A percentile compares a stretch with the other conserved stretches of the same genome.
Evolutionary conservation across 1,140 invertebrate genomes (phyloP).

Genomic region (Cydia amplana): DNA sequence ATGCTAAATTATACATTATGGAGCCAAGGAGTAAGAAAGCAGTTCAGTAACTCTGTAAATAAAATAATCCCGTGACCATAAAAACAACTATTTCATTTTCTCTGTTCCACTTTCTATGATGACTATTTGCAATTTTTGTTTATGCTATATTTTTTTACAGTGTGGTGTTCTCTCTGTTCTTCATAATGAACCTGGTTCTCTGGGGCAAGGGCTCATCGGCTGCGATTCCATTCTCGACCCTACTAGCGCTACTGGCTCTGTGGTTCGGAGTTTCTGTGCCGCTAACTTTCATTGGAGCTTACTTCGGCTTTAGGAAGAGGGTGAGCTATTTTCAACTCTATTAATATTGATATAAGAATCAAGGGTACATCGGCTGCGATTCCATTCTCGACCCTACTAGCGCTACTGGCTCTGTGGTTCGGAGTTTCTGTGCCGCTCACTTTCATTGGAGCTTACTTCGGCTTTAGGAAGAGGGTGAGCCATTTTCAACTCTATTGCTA

Average conservation of each 20-base stretch:
- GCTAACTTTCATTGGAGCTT: slow-evolving; percentile 97
- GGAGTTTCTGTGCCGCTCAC: slow-evolving; percentile 98
- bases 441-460: slow-evolving; percentile 98
- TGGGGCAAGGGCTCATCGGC: slow-evolving; percentile 97
- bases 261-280: slow-evolving; percentile 99
- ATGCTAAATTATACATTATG: no score
- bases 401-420: slow-evolving; percentile 97
- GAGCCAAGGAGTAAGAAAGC: no score
- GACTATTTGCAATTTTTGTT: no score
- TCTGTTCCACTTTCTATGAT: no score
- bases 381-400: slow-evolving; percentile 98
- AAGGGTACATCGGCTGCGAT: slow-evolving; percentile 97
- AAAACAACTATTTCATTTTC: no score
- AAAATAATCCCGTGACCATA: no score
- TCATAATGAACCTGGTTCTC: slow-evolving; percentile 96
- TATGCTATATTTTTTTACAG: slow-evolving; percentile 84
- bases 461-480: slow-evolving; percentile 96
- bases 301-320: slow-evolving; percentile 98
- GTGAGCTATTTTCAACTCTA: slow-evolving; percentile 80
- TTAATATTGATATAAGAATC: no score
- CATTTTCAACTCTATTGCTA: not conserved
- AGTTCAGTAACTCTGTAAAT: no score
- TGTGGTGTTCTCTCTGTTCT: slow-evolving; percentile 96
- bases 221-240: slow-evolving; percentile 97
- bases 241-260: slow-evolving; percentile 96